Conservation (phyloP, 2,797 vertebrate species). For the Xenentodon cancila region DNA sequence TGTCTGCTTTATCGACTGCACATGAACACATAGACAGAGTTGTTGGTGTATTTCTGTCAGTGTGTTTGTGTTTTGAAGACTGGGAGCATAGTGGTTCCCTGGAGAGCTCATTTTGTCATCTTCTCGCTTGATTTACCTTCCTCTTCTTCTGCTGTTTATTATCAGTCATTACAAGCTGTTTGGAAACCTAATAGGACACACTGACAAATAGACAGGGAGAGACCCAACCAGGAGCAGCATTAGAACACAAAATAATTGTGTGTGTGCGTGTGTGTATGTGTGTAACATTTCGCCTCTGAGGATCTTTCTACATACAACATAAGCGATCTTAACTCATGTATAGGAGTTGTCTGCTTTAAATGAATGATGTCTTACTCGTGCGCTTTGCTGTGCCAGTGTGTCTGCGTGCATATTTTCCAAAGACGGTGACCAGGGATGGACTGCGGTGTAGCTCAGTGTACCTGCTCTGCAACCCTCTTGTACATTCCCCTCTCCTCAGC, state of each 20-base stretch:
- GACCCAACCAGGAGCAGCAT: constrained; percentile 46
- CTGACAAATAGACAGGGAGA: constrained; percentile 73
- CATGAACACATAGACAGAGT: constrained; percentile 21
- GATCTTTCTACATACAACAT: constrained; percentile 49
- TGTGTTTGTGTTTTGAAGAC: constrained; percentile 66
- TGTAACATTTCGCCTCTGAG: constrained; percentile 43
- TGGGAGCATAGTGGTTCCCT: constrained; percentile 75
- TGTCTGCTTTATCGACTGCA: constrained; percentile 37
- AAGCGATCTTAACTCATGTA: constrained; percentile 42
- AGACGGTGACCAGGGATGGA: constrained; percentile 6
- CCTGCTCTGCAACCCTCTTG: constrained; percentile 12
- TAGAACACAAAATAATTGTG: constrained; percentile 23
- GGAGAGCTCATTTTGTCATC: constrained; percentile 85
- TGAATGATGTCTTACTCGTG: constrained; percentile 60
- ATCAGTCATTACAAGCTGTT: constrained; percentile 90
- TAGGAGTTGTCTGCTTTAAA: constrained; percentile 34
- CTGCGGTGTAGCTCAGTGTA: constrained; percentile 17
- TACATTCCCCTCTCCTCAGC: constrained; percentile 36
- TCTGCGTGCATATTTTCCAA: constrained; percentile 19
- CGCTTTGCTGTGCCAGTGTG: constrained; percentile 8
- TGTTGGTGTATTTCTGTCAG: constrained; percentile 22
- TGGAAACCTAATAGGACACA: constrained; percentile 86
- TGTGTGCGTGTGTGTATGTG: constrained; percentile 24
- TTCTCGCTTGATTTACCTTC: constrained; percentile 87
- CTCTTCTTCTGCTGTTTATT: constrained; percentile 87